A percentile compares a stretch with the other conserved stretches of the same genome.
These are phyloP conservation scores for Aythya baeri DNA, from an alignment of 2,113 vertebrate species.

Conservation along the genomic window DNA sequence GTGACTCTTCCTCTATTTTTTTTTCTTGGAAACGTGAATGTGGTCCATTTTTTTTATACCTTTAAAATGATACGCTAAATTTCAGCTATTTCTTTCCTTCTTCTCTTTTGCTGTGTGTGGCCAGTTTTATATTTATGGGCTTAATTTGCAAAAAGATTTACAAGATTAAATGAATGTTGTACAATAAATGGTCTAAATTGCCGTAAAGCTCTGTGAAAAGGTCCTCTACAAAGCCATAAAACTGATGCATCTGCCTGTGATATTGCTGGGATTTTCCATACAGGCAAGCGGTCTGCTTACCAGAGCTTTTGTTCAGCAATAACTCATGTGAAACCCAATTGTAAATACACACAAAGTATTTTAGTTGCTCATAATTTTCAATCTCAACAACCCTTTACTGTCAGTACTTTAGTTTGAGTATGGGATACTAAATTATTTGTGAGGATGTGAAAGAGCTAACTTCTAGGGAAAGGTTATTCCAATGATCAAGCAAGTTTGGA, in stretches of 20 bases:
- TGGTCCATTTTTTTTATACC: background rate
- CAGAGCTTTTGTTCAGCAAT: background rate
- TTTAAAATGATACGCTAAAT: background rate
- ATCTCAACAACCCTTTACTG: background rate
- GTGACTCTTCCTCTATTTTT: background rate
- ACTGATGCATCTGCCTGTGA: constrained; percentile 34
- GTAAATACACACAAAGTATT: background rate
- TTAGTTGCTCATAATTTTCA: constrained; percentile 11
- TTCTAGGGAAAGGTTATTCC: background rate
- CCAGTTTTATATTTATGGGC: background rate
- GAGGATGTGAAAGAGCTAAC: background rate
- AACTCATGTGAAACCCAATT: background rate
- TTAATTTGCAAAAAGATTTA: background rate
- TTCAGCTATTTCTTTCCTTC: background rate
- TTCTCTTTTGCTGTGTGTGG: background rate
- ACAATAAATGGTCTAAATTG: background rate
- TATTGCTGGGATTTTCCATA: constrained; percentile 6
- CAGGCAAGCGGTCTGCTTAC: background rate
- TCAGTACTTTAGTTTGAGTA: background rate
- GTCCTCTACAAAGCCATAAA: constrained; percentile 44
- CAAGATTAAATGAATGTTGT: background rate
- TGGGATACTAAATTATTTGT: background rate
- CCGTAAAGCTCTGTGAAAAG: background rate
- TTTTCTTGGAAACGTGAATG: background rate
- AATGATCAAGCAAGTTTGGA: background rate